These are phyloP conservation scores for Actenoides hombroni DNA, from an alignment of 2,113 vertebrate species.

Conservation along the genomic window DNA sequence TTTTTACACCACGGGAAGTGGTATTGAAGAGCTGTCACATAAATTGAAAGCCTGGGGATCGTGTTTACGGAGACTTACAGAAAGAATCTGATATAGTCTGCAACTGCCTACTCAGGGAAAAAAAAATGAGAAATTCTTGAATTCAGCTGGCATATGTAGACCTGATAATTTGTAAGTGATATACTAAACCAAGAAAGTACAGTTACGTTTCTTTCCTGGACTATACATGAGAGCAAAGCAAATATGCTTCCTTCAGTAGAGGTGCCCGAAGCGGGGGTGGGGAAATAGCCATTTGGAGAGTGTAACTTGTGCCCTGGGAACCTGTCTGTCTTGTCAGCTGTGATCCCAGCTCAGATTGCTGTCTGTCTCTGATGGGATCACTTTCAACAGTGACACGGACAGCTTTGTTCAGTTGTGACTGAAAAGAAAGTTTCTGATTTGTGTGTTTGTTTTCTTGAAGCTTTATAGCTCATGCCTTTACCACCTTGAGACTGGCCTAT, in stretches of 20 bases:
- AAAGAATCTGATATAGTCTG: not conserved
- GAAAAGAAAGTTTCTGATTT: not conserved
- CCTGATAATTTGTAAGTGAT: not conserved
- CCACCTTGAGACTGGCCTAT: not conserved
- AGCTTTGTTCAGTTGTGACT: not conserved
- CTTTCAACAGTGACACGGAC: not conserved
- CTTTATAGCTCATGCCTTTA: not conserved
- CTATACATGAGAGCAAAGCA: not conserved
- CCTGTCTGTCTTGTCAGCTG: not conserved
- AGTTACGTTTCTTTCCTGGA: not conserved
- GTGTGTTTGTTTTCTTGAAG: not conserved
- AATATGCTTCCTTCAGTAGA: not conserved
- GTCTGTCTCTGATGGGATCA: not conserved
- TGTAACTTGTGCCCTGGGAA: not conserved
- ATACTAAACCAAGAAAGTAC: not conserved
- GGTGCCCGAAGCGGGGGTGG: not conserved
- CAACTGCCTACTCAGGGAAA: not conserved
- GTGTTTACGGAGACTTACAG: not conserved
- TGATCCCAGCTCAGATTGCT: not conserved
- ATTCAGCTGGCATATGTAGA: not conserved
- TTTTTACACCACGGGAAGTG: not conserved
- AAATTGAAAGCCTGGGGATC: not conserved
- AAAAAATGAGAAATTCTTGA: not conserved
- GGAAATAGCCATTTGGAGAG: not conserved
- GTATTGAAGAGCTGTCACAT: conserved; percentile 19